A percentile compares a stretch with the other conserved stretches of the same genome.
phyloP scores from a whole-genome alignment of 2,113 vertebrate genomes.

The Oncorhynchus masou region DNA sequence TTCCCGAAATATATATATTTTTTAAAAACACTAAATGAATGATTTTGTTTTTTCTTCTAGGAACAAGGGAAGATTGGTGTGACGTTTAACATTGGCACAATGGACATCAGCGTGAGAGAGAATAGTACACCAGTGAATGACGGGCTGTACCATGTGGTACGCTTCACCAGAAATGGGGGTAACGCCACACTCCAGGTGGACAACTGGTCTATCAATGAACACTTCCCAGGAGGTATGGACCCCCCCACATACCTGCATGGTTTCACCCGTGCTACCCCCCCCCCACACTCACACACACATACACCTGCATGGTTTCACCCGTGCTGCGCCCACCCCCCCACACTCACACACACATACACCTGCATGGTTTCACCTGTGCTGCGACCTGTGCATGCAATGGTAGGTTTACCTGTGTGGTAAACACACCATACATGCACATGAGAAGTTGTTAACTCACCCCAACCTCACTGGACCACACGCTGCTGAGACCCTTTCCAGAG shows the following conservation, averaged over 20 bases:
- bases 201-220: slow-evolving; percentile 95
- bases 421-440: no score
- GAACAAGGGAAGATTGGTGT: slow-evolving; percentile 97
- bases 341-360: no score
- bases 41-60: slow-evolving; percentile 68
- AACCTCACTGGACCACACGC: slow-evolving; percentile 43
- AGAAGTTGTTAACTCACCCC: neutral
- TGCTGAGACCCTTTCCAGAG: slow-evolving; percentile 13
- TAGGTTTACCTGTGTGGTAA: no score
- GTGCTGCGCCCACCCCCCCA: no score
- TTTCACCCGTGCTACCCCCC: no score
- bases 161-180: slow-evolving; percentile 94
- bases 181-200: slow-evolving; percentile 97
- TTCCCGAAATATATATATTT: neutral
- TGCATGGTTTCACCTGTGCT: no score
- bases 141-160: slow-evolving; percentile 95
- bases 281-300: no score
- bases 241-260: neutral
- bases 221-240: slow-evolving; percentile 92
- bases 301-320: no score
- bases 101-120: slow-evolving; percentile 92
- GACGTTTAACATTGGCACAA: slow-evolving; percentile 94
- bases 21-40: no score
- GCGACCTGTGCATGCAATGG: no score
- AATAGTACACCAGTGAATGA: slow-evolving; percentile 92